Conservation (phyloP, 2,113 vertebrate genomes). For the Canis aureus region DNA sequence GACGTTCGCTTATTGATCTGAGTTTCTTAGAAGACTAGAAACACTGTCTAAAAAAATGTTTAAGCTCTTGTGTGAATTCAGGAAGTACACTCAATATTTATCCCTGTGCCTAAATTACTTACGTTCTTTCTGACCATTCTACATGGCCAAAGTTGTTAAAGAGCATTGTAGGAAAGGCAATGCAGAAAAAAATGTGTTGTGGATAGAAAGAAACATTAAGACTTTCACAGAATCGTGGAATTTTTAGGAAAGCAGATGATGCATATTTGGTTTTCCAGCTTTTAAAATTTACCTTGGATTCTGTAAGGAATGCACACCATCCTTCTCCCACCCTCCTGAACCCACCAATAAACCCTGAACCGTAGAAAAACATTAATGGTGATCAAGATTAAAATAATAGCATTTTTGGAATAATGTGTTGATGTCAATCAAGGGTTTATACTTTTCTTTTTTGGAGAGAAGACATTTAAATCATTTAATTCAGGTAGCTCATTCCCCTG, state of each 20-base stretch:
- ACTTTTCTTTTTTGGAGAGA: neutral
- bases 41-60: neutral
- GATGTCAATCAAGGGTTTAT: neutral
- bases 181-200: neutral
- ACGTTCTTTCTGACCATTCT: neutral
- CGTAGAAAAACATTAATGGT: neutral
- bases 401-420: neutral
- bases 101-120: constrained; percentile 1
- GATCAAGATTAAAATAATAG: neutral
- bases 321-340: neutral
- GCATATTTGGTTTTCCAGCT: neutral
- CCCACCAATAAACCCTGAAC: neutral
- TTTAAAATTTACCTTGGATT: constrained; percentile 36
- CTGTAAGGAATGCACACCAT: neutral
- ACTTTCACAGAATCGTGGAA: neutral
- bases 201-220: neutral
- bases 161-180: neutral
- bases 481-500: neutral
- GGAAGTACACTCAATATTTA: neutral
- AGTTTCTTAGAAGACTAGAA: constrained; percentile 5
- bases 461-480: neutral
- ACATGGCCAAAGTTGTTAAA: neutral
- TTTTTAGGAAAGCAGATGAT: neutral
- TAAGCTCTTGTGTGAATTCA: neutral
- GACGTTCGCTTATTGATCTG: neutral